These are phyloP conservation scores for Philonicus albiceps DNA, from an alignment of 2,888 invertebrate species.

Conservation along the genomic window DNA sequence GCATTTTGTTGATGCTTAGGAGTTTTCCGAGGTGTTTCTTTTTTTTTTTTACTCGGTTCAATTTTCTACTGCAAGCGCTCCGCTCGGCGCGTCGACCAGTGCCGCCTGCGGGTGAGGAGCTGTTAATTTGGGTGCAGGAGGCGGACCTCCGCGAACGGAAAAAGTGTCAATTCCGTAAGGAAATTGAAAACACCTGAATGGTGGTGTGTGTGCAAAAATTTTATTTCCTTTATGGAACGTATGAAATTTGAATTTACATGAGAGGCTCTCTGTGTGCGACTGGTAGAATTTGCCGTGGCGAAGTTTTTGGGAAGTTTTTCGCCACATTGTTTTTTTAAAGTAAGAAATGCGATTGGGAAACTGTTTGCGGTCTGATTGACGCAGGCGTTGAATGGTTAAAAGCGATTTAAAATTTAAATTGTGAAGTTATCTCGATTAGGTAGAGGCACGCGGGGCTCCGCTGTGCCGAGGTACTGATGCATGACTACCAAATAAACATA, in stretches of 20 bases:
- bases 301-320: background rate
- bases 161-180: background rate
- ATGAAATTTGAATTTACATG: background rate
- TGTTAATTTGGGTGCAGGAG: background rate
- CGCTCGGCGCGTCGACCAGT: background rate
- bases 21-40: background rate
- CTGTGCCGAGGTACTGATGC: background rate
- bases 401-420: background rate
- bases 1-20: constrained; percentile 21
- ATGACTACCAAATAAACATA: background rate
- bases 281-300: background rate
- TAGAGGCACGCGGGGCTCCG: background rate
- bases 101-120: background rate
- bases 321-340: background rate
- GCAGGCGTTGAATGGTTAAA: background rate
- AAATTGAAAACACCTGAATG: background rate
- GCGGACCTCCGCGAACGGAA: background rate
- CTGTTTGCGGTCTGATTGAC: background rate
- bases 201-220: background rate
- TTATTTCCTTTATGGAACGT: background rate
- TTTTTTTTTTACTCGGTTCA: background rate
- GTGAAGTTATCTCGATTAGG: background rate
- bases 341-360: background rate
- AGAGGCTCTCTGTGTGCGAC: background rate
- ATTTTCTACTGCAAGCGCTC: background rate